These are phyloP conservation scores for Epistrophe grossulariae DNA, from an alignment of 2,888 invertebrate genomes.

Conservation along the genomic window DNA sequence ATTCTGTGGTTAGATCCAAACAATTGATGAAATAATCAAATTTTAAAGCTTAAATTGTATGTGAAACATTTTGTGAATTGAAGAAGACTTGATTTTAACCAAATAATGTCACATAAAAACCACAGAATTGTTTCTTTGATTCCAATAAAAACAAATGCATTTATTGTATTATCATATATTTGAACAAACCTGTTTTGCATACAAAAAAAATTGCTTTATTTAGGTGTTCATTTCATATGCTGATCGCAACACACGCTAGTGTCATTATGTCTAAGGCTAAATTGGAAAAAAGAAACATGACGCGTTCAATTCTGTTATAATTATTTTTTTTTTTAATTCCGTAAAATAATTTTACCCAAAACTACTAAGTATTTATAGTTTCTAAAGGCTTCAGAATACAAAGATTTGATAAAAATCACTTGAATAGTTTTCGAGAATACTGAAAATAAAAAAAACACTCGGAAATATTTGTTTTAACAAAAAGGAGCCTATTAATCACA, in stretches of 20 bases:
- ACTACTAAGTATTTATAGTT: no score
- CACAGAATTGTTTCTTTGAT: neutral
- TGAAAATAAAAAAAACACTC: no score
- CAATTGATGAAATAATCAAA: conserved; percentile 2
- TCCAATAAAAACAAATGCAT: neutral
- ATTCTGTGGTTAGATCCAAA: conserved; percentile 19
- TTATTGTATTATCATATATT: neutral
- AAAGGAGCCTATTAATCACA: no score
- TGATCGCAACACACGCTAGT: neutral
- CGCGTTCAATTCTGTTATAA: no score
- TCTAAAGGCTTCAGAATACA: no score
- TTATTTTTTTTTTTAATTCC: no score
- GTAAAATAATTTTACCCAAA: no score
- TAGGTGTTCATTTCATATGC: neutral
- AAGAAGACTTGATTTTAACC: conserved; percentile 1
- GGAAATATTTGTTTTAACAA: no score
- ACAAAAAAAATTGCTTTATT: neutral
- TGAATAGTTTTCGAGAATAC: no score
- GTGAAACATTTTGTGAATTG: neutral
- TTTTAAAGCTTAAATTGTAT: neutral
- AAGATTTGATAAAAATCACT: no score
- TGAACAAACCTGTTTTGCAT: conserved; percentile 11
- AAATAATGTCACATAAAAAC: conserved; percentile 1
- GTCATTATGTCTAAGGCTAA: neutral
- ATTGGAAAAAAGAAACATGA: neutral